Evolutionary conservation across 2,888 invertebrate species (phyloP).

Genomic region (Troides aeacus): DNA sequence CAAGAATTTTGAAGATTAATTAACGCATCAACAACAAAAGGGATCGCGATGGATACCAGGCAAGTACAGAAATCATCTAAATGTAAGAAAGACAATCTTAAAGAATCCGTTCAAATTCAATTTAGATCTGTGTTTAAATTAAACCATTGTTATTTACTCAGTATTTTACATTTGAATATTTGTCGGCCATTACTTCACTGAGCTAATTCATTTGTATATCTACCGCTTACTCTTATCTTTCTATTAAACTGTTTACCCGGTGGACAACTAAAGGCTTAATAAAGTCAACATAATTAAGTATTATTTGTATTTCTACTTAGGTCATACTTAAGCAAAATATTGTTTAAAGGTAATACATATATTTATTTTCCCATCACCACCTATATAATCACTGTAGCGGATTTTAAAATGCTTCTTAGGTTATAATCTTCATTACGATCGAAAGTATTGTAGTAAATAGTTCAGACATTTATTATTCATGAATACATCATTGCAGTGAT

Average conservation of each 20-base stretch:
- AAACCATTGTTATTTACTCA: conserved; percentile 7
- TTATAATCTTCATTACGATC: too few relatives aligned
- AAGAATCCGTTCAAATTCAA: not conserved
- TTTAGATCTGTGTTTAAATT: conserved; percentile 9
- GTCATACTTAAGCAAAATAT: not conserved
- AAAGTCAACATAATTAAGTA: conserved; percentile 10
- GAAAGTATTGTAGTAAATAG: too few relatives aligned
- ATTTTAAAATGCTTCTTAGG: too few relatives aligned
- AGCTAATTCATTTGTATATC: conserved; percentile 15
- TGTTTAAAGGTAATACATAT: conserved; percentile 1
- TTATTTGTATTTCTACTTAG: conserved; percentile 2
- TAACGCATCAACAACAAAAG: conserved; percentile 39
- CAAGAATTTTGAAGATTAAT: conserved; percentile 16
- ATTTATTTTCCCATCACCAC: not conserved
- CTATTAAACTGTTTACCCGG: conserved; percentile 17
- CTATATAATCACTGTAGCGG: too few relatives aligned
- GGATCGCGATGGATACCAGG: conserved; percentile 66
- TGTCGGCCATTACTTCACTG: conserved; percentile 12
- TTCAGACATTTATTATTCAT: too few relatives aligned
- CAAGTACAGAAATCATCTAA: conserved; percentile 34
- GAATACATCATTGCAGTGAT: too few relatives aligned
- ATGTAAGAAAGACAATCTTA: not conserved
- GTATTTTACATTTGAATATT: conserved; percentile 9
- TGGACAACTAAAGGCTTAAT: conserved; percentile 15
- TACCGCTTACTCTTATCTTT: conserved; percentile 17